These are phyloP conservation scores for Amphimedon queenslandica DNA, from an alignment of 37 sponge, comb jelly and placozoan species.

Conservation along the genomic window DNA sequence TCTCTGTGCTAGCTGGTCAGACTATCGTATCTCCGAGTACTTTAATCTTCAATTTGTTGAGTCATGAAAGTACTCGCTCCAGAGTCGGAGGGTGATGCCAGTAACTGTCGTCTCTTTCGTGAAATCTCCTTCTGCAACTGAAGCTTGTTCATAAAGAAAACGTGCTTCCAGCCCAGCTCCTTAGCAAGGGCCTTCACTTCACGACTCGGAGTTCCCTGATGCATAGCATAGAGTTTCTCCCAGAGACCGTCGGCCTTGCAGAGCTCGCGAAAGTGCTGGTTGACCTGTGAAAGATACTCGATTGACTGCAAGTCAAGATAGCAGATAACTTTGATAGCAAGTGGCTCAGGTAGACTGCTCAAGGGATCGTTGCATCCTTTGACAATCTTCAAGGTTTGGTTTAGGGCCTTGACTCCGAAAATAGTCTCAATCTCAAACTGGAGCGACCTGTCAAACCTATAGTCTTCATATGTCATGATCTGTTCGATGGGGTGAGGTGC, in stretches of 20 bases:
- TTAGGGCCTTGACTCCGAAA: conserved; percentile 47
- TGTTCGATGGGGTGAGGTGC: conserved; percentile 51
- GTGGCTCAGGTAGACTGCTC: conserved; percentile 38
- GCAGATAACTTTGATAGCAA: conserved; percentile 42
- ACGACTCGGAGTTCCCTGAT: conserved; percentile 51
- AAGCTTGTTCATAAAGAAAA: conserved; percentile 94
- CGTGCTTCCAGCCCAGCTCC: conserved; percentile 88
- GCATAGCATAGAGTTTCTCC: conserved; percentile 53
- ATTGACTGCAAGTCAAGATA: conserved; percentile 73
- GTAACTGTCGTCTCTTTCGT: conserved; percentile 33
- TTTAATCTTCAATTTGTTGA: background rate
- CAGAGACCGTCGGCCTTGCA: conserved; percentile 71
- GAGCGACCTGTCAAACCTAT: conserved; percentile 24
- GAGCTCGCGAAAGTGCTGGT: conserved; percentile 44
- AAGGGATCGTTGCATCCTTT: conserved; percentile 45
- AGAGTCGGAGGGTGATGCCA: background rate
- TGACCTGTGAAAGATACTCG: conserved; percentile 54
- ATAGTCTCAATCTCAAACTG: conserved; percentile 52
- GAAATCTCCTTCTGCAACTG: conserved; percentile 86
- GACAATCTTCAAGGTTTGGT: conserved; percentile 16
- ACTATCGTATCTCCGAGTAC: no score
- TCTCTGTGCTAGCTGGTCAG: no score
- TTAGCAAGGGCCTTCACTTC: conserved; percentile 66
- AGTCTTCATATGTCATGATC: conserved; percentile 48
- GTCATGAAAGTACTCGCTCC: conserved; percentile 33